Conservation (phyloP, 2,888 invertebrate genomes). For the Cotesia congregata region DNA sequence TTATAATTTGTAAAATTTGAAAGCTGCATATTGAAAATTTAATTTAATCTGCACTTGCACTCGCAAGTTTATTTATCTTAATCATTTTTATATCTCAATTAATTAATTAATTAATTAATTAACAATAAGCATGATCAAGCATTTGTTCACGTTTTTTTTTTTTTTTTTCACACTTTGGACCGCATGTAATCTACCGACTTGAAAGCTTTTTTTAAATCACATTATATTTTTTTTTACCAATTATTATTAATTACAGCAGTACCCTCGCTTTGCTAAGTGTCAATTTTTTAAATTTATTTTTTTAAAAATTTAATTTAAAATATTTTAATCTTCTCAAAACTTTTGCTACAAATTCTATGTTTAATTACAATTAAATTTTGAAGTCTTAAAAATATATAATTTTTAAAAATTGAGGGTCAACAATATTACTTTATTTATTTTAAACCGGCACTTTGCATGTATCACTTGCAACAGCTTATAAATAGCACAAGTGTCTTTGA, state of each 20-base stretch:
- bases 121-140: conserved; percentile 15
- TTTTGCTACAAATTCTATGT: too few relatives aligned
- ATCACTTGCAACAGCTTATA: neutral
- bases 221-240: neutral
- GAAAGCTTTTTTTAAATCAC: conserved; percentile 48
- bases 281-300: too few relatives aligned
- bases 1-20: conserved; percentile 1
- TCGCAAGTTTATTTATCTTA: neutral
- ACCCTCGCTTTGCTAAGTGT: too few relatives aligned
- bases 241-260: neutral
- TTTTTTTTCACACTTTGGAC: conserved; percentile 56
- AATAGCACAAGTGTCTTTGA: neutral
- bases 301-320: too few relatives aligned
- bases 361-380: too few relatives aligned
- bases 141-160: conserved; percentile 51
- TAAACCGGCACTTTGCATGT: neutral
- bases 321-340: too few relatives aligned
- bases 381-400: too few relatives aligned
- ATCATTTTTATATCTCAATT: neutral
- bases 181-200: conserved; percentile 70
- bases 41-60: neutral
- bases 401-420: too few relatives aligned
- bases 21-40: neutral
- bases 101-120: conserved; percentile 25
- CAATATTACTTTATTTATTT: neutral